A percentile compares a stretch with the other conserved stretches of the same genome.
phyloP scores from a whole-genome alignment of 2,113 vertebrate genomes.

The Chunga burmeisteri region DNA sequence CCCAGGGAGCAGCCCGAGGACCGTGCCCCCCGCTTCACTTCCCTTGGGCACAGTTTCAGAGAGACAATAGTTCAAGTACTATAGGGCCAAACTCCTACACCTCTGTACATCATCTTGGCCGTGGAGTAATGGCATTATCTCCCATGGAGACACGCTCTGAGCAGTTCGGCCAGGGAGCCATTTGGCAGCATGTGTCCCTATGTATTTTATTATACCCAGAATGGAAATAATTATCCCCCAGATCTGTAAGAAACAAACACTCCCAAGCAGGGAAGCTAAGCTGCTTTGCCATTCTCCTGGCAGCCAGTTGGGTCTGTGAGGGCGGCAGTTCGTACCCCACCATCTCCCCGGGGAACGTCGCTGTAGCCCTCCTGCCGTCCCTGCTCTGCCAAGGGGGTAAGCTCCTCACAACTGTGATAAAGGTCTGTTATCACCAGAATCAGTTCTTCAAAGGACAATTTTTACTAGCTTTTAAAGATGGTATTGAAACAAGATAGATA shows the following conservation, averaged over 20 bases:
- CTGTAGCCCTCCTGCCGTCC: neutral
- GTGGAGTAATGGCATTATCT: neutral
- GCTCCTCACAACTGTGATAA: neutral
- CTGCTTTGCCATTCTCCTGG: neutral
- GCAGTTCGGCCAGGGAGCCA: neutral
- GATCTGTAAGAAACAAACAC: neutral
- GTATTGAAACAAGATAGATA: neutral
- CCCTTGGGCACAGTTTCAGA: too few species aligned
- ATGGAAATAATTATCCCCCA: neutral
- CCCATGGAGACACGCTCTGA: neutral
- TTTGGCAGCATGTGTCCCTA: neutral
- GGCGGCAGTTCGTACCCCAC: neutral
- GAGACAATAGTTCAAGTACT: neutral
- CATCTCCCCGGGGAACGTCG: rapidly evolving
- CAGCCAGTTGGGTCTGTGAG: neutral
- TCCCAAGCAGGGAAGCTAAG: neutral
- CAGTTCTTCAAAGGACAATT: neutral
- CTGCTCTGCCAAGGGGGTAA: neutral
- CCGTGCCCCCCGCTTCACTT: too few species aligned
- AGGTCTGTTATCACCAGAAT: neutral
- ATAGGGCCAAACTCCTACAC: neutral
- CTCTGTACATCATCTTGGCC: neutral
- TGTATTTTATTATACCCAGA: neutral
- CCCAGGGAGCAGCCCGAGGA: neutral
- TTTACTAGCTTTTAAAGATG: neutral